Conservation (phyloP, 2,113 vertebrate species). For the Dolichallabes microphthalmus region DNA sequence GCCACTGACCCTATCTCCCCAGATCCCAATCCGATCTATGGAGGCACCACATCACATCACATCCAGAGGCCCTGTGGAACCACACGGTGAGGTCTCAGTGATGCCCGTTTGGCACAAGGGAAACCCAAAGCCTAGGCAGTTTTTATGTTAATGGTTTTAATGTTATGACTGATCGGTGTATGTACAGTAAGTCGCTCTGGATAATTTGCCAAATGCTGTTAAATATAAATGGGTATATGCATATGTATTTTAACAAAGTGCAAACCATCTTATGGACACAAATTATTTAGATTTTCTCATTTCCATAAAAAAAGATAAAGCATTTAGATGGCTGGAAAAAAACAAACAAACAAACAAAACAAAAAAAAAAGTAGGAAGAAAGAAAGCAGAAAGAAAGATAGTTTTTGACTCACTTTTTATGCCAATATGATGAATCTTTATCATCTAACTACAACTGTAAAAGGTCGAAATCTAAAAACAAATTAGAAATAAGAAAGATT, state of each 20-base stretch:
- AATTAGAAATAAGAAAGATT: neutral
- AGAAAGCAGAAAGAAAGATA: neutral
- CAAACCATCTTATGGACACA: neutral
- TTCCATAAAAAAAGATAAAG: neutral
- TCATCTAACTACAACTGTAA: neutral
- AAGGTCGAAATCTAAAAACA: neutral
- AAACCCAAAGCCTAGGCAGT: too few species aligned
- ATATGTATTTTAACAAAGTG: neutral
- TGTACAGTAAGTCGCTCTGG: too few species aligned
- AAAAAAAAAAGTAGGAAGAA: neutral
- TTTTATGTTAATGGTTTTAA: too few species aligned
- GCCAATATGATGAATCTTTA: neutral
- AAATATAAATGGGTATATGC: too few species aligned
- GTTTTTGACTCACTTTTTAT: neutral
- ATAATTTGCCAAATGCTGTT: too few species aligned
- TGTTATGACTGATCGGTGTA: too few species aligned
- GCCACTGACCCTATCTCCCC: too few species aligned
- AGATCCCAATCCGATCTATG: too few species aligned
- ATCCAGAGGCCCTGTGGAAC: too few species aligned
- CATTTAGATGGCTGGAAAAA: neutral
- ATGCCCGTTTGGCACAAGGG: too few species aligned
- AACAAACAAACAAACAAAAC: neutral
- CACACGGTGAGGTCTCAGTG: too few species aligned
- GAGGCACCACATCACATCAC: too few species aligned
- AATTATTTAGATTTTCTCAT: neutral